Conservation (phyloP, 2,888 invertebrate genomes). For the Caenorhabditis macrosperma region DNA sequence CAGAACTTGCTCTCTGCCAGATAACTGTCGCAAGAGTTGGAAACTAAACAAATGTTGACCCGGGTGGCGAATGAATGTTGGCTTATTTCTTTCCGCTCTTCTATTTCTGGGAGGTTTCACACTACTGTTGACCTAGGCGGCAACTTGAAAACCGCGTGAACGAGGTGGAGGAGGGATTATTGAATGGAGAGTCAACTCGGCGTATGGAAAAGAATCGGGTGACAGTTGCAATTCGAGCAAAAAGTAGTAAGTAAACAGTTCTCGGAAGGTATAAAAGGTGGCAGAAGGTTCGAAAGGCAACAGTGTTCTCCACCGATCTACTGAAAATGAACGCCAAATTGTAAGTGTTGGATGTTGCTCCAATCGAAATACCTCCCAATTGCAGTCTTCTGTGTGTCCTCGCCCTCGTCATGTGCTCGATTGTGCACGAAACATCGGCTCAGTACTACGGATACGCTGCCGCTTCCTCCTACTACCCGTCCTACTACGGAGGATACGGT, state of each 20-base stretch:
- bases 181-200: conserved; percentile 20
- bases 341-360: conserved; percentile 7
- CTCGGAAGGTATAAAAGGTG: conserved; percentile 14
- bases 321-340: conserved; percentile 40
- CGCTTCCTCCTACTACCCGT: conserved; percentile 45
- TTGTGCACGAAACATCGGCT: conserved; percentile 48
- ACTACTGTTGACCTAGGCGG: conserved; percentile 32
- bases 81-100: conserved; percentile 13
- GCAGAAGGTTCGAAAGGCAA: not conserved
- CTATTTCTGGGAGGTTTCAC: conserved; percentile 34
- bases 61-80: conserved; percentile 26
- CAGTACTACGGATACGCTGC: conserved; percentile 47
- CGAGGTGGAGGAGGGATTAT: conserved; percentile 7
- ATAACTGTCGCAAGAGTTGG: conserved; percentile 6
- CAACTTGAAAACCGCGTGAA: conserved; percentile 43
- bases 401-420: conserved; percentile 45
- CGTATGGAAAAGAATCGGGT: conserved; percentile 20
- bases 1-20: conserved; percentile 52
- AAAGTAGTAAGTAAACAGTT: conserved; percentile 28
- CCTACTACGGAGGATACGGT: conserved; percentile 46
- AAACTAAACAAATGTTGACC: conserved; percentile 39
- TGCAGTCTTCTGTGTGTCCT: conserved; percentile 45
- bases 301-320: conserved; percentile 25
- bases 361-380: not conserved
- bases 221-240: conserved; percentile 33